Evolutionary conservation across 64 coral and sea anemone species (phyloP), one percentile per base, ranked within the genome.

Genomic region (Acropora tenuis): DNA sequence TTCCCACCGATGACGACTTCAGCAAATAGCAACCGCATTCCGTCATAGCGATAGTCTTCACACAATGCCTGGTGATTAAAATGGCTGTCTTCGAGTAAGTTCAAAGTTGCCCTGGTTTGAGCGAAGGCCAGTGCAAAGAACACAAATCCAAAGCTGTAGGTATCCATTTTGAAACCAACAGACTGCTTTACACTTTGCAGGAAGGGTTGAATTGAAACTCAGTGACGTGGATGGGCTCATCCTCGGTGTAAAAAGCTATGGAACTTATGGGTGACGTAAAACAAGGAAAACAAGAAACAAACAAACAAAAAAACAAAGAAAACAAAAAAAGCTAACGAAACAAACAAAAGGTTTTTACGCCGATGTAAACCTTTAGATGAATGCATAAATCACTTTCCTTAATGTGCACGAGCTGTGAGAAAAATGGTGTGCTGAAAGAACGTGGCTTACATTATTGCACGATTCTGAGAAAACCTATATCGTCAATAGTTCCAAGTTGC

Each of bases 81-180:
- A 82, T 65, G 57, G 30, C 79, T 82, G 4, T 82, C 79, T 1
- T 82, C 79, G 13, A 60, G 79, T 61, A 82, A 49, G 44, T 63
- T 30, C 30, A 30, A 2, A 63, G 44, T 53, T 18, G 8, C 15
- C 0, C 43, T 5, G 40, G 30, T 12, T 40, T 53, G 12, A 45
- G 44, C 2, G 53, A 82, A 13, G 9, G 55, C 41, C 8, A 82
- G 13, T 4, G 30, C 18, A 60, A 45, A 10, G 55, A 82, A 10
- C 4, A 82, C 10, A 60, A 82, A 9, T 3, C 50, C 40, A 16
- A 63, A 63, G 30, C 30, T 30, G 30, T 30, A 30, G 0, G 9
- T 61, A 63, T 16, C 12, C 79, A 82, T 82, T 43, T 40, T 82
- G 52, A 12, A 3, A 40, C 12, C 41, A 41, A 2, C 7, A 9